Evolutionary conservation across 2,797 vertebrate species (phyloP).

Genomic region (Rhodeus uyekii): DNA sequence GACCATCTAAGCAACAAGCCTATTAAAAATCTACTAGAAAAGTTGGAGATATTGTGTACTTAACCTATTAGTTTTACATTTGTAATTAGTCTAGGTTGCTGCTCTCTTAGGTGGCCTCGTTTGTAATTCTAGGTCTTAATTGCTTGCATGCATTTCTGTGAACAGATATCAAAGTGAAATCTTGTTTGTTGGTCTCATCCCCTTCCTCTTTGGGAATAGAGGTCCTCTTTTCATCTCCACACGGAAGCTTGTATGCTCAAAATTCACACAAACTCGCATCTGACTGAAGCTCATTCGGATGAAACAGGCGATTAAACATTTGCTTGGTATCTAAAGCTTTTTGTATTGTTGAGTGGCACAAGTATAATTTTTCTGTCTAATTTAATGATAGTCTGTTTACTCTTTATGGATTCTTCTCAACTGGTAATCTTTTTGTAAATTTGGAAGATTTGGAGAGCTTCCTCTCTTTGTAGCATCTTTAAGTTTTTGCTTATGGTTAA

Average conservation of each 20-base stretch:
- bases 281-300: constrained; percentile 58
- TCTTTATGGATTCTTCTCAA: constrained; percentile 16
- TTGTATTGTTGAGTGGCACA: constrained; percentile 43
- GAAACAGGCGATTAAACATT: constrained; percentile 58
- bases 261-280: constrained; percentile 1
- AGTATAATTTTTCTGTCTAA: constrained; percentile 49
- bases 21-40: not conserved
- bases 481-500: constrained; percentile 41
- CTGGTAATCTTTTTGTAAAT: constrained; percentile 1
- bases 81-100: constrained; percentile 34
- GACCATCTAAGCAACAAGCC: not conserved
- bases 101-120: constrained; percentile 11
- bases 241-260: not conserved
- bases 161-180: constrained; percentile 50
- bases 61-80: constrained; percentile 15
- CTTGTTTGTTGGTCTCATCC: constrained; percentile 56
- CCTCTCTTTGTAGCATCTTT: constrained; percentile 5
- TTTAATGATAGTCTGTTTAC: constrained; percentile 38
- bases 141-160: constrained; percentile 42
- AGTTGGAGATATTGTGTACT: not conserved
- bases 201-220: constrained; percentile 60
- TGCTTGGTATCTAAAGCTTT: constrained; percentile 54
- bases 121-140: constrained; percentile 31
- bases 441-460: constrained; percentile 13
- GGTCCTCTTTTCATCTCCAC: constrained; percentile 44